These are phyloP conservation scores for Gymnopithys bicolor DNA, from an alignment of 2,797 vertebrate genomes.

Conservation along the genomic window DNA sequence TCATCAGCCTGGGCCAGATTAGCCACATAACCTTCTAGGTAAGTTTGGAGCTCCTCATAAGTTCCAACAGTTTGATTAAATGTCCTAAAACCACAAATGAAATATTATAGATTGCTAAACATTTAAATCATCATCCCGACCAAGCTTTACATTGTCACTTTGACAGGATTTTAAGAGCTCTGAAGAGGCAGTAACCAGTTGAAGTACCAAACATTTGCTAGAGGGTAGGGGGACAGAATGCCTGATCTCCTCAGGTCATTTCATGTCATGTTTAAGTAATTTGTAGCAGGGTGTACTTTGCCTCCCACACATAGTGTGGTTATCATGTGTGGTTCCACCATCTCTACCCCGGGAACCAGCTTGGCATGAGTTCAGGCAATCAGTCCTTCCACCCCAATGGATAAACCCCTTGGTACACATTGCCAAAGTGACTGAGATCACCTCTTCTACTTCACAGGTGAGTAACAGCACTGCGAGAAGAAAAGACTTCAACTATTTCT, in stretches of 20 bases:
- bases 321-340: background rate
- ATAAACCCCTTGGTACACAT: background rate
- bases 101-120: background rate
- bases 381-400: background rate
- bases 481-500: background rate
- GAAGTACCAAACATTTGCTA: background rate
- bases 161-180: background rate
- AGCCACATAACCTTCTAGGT: constrained; percentile 92
- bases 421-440: background rate
- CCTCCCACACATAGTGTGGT: background rate
- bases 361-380: background rate
- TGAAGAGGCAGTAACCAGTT: background rate
- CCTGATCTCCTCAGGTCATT: background rate
- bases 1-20: constrained; percentile 87
- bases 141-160: background rate
- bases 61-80: constrained; percentile 94
- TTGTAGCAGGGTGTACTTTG: background rate
- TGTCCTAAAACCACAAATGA: constrained; percentile 76
- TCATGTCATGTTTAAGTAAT: background rate
- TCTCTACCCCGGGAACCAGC: background rate
- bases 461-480: background rate
- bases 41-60: constrained; percentile 91
- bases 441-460: background rate
- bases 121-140: background rate
- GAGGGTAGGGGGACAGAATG: background rate